Conservation (phyloP, 2,113 vertebrate species). For the Pygoscelis antarcticus region DNA sequence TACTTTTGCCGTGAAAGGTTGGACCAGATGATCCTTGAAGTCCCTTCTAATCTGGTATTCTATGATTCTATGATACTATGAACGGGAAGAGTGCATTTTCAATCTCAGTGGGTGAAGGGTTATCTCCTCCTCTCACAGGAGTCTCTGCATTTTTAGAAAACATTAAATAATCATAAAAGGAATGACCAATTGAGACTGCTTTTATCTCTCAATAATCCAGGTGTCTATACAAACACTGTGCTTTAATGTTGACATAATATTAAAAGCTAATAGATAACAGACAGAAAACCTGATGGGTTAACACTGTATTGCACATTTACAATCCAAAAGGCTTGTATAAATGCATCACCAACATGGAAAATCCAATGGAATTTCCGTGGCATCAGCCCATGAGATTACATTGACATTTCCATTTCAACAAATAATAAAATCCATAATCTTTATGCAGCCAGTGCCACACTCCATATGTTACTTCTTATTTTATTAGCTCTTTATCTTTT, state of each 20-base stretch:
- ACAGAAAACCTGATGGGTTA: neutral
- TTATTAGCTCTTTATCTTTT: slow-evolving; percentile 28
- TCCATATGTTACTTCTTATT: slow-evolving; percentile 52
- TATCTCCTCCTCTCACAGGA: neutral
- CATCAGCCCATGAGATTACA: slow-evolving; percentile 11
- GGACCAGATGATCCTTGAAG: neutral
- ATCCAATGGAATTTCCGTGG: slow-evolving; percentile 41
- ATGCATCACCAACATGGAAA: neutral
- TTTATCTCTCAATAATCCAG: neutral
- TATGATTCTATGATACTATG: neutral
- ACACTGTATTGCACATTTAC: neutral
- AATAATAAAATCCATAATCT: slow-evolving; percentile 60
- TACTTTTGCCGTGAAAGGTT: neutral
- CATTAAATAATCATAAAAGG: neutral
- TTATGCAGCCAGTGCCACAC: slow-evolving; percentile 36
- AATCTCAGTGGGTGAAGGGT: fast-evolving
- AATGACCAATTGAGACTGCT: neutral
- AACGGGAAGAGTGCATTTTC: neutral
- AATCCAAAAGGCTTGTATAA: neutral
- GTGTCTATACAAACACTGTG: neutral
- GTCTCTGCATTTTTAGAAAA: neutral
- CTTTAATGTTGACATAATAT: neutral
- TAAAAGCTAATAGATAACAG: neutral
- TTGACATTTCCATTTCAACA: slow-evolving; percentile 55
- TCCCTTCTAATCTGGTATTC: too few relatives aligned